A percentile compares a stretch with the other conserved stretches of the same genome.
phyloP scores from a whole-genome alignment of 2,113 vertebrate species.

The Indicator indicator region DNA sequence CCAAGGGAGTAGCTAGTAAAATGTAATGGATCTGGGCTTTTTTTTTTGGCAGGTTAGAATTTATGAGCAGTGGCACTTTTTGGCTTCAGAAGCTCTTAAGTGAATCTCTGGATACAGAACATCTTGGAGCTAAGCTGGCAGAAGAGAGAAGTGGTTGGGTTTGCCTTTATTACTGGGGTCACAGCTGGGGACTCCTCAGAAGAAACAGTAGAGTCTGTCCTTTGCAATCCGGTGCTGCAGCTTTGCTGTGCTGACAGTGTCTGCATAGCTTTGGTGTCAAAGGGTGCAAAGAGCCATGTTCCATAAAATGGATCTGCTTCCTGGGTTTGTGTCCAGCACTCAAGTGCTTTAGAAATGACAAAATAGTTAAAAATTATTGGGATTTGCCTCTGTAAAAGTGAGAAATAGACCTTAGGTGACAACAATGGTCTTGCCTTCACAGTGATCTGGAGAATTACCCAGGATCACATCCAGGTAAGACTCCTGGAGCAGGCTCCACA shows the following conservation, averaged over 20 bases:
- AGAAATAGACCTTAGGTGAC: not conserved
- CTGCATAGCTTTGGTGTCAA: not conserved
- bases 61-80: not conserved
- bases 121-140: not conserved
- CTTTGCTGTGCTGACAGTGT: not conserved
- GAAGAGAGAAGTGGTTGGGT: not conserved
- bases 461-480: too few species aligned
- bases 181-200: not conserved
- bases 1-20: not conserved
- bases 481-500: too few species aligned
- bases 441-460: not conserved
- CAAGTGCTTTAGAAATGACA: not conserved
- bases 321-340: not conserved
- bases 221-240: not conserved
- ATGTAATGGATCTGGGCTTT: not conserved
- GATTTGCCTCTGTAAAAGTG: not conserved
- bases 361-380: not conserved
- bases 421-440: accelerated
- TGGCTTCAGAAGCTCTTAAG: not conserved
- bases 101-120: not conserved
- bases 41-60: not conserved
- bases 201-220: not conserved
- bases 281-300: accelerated
- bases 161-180: not conserved
- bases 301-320: accelerated